phyloP scores from a whole-genome alignment of 2,113 vertebrate genomes.

The Ceyx melanurus region DNA sequence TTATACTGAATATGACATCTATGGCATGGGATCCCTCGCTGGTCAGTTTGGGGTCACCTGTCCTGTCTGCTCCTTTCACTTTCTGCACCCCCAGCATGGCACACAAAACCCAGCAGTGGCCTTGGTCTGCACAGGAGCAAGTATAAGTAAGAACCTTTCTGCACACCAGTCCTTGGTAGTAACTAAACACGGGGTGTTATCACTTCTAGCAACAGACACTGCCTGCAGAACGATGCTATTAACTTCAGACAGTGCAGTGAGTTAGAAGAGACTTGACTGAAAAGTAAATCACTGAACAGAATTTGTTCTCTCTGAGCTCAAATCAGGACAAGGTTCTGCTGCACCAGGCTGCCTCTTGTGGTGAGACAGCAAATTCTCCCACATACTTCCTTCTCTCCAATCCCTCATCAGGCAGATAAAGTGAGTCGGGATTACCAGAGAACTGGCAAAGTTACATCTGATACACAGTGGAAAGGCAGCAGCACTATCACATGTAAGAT shows the following conservation, averaged over 20 bases:
- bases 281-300: not conserved
- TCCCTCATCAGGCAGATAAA: not conserved
- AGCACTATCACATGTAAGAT: not conserved
- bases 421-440: not conserved
- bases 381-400: accelerated
- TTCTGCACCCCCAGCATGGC: too few species aligned
- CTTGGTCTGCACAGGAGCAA: too few species aligned
- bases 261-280: not conserved
- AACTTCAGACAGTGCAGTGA: not conserved
- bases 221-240: not conserved
- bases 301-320: not conserved
- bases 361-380: not conserved
- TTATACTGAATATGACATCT: too few species aligned
- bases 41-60: too few species aligned
- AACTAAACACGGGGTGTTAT: too few species aligned
- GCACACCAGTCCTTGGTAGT: not conserved
- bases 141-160: not conserved
- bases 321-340: not conserved
- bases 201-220: too few species aligned
- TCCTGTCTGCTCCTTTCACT: too few species aligned
- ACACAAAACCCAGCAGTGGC: not conserved
- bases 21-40: too few species aligned
- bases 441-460: not conserved
- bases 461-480: not conserved
- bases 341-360: not conserved